Evolutionary conservation across 1,140 invertebrate genomes (phyloP), one percentile per base, ranked within the genome.

Genomic region (Nephotettix cincticeps): DNA sequence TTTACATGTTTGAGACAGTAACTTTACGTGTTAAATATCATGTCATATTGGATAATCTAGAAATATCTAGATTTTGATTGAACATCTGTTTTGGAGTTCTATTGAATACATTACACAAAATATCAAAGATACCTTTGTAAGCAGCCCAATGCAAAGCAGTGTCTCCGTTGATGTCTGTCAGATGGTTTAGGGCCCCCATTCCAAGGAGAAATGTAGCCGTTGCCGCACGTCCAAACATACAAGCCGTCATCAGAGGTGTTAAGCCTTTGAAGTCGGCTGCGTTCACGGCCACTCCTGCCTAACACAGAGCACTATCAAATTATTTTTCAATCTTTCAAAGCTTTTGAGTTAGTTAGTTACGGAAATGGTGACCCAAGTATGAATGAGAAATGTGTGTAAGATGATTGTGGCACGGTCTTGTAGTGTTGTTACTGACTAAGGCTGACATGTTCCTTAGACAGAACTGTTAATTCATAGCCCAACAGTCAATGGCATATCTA

Each of bases 141-240:
- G 92, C 92, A 0, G 94, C 94, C 95, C 95, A 97, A 76, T 97
- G 94, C 3, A 96, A 81, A 0, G 94, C 94, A 2, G 93, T 95
- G 75, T 97, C 94, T 0, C 95, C 94, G 79, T 96, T 96, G 73
- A 94, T 93, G 77, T 97, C 94, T 4, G 92, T 91, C 1, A 96
- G 80, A 77, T 94, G 89, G 71, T 94, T 90, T 0, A 92, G 82
- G 14, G 91, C 93, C 28, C 91, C 93, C 86, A 93, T 94, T 11
- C 94, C 94, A 56, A 97, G 85, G 0, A 97, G 82, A 83, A 93
- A 96, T 0, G 93, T 92, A 0, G 94, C 93, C 0, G 94, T 92
- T 93, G 93, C 93, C 25, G 92, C 93, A 79, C 93, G 88, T 9
- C 94, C 94, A 81, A 96, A 96, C 91, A 96, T 96, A 75, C 93